Conservation (phyloP, 1,140 invertebrate genomes). For the Protaetia brevitarsis region DNA sequence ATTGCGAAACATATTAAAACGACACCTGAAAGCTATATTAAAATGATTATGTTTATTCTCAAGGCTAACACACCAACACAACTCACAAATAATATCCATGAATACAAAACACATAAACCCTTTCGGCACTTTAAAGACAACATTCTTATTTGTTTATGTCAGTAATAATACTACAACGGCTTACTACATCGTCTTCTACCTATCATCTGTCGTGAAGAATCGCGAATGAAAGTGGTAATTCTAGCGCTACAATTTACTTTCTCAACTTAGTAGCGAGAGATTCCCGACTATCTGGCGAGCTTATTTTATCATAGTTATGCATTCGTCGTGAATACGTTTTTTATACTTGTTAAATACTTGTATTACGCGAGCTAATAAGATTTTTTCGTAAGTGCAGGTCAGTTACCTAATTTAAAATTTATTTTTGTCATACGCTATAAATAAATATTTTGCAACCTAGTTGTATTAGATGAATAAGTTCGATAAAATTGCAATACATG, state of each 20-base stretch:
- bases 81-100: conserved; percentile 44
- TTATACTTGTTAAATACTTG: background rate
- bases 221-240: background rate
- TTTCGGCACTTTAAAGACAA: conserved; percentile 42
- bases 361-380: background rate
- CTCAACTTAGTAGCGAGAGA: background rate
- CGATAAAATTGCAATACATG: too few relatives aligned
- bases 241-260: background rate
- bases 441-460: background rate
- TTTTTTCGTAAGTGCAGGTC: background rate
- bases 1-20: conserved; percentile 39
- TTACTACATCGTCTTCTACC: background rate
- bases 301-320: conserved; percentile 8
- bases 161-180: background rate
- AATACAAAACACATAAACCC: conserved; percentile 42
- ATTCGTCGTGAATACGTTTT: background rate
- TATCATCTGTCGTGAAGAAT: too few relatives aligned
- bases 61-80: background rate
- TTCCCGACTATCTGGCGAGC: background rate
- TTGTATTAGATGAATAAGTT: too few relatives aligned
- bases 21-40: conserved; percentile 38
- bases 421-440: background rate
- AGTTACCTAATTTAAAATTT: conserved; percentile 2
- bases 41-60: conserved; percentile 22
- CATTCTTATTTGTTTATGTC: conserved; percentile 30